Percentiles rank a stretch among this genome's conserved stretches.
These are phyloP conservation scores for Cardinalis cardinalis DNA, from an alignment of 2,113 vertebrate genomes.

Conservation along the genomic window DNA sequence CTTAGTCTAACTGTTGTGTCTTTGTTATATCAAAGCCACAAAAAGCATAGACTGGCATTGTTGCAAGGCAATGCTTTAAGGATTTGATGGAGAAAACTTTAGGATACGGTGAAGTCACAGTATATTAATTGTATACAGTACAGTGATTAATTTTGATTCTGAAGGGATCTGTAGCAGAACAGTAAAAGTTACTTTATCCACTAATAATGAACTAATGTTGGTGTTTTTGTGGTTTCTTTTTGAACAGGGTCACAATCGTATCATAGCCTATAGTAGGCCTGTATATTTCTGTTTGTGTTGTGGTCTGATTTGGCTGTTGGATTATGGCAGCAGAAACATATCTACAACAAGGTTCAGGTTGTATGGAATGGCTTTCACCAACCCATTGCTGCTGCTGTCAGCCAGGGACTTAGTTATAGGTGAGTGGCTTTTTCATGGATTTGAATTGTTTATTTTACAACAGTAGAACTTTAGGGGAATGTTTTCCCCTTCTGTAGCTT, in stretches of 20 bases:
- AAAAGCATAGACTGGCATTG: not conserved
- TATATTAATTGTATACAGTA: not conserved
- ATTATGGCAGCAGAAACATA: slow-evolving; percentile 88
- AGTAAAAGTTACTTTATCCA: not conserved
- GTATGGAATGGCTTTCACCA: slow-evolving; percentile 91
- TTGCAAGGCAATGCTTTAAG: not conserved
- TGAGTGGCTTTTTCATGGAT: slow-evolving; percentile 58
- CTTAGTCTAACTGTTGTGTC: not conserved
- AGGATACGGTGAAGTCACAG: not conserved
- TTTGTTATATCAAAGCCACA: not conserved
- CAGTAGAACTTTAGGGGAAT: not conserved
- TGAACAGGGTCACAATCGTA: slow-evolving; percentile 93
- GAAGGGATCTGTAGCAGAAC: not conserved
- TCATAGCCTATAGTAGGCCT: slow-evolving; percentile 98
- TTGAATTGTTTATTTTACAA: not conserved
- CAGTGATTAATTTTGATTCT: not conserved
- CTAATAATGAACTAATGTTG: not conserved
- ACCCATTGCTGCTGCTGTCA: slow-evolving; percentile 88
- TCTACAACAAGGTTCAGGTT: slow-evolving; percentile 83
- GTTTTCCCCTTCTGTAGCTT: not conserved
- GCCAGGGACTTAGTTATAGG: slow-evolving; percentile 95
- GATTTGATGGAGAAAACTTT: not conserved
- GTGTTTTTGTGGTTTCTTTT: not conserved
- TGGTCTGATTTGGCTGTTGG: slow-evolving; percentile 94
- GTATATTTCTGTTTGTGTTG: slow-evolving; percentile 99